Evolutionary conservation across 2,888 invertebrate genomes (phyloP), one percentile per base, ranked within the genome.

Genomic region (Spodoptera littoralis): DNA sequence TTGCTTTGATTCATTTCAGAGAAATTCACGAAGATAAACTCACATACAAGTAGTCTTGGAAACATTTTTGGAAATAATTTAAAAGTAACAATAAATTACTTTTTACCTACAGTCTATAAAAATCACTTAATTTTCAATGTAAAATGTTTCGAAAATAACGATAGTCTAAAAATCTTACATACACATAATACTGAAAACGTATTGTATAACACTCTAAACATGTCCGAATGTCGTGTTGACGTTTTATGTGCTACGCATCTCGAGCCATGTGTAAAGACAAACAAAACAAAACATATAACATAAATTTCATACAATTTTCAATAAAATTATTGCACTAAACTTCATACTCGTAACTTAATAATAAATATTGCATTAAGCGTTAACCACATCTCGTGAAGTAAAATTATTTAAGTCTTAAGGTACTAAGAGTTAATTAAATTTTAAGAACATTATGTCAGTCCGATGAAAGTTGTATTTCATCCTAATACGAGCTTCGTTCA

Each of bases 311-410:
- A 91, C 90, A 90, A 89, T 90, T 92, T 91, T 91, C 88, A 92
- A 92, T 93, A 92, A 92, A 91, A 91, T 92, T 93, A 94, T 94
- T 94, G 94, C 94, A 94, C 94, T 93, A 91, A 90, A 92, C 88
- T 88, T 92, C 84, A 89, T 88, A 90, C 82, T 82, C 81, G 91
- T 91, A 93, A 93, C 92, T 94, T 92, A 94, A 90, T 89, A 93
- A 94, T 94, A 93, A 93, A 94, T 93, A 94, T 93, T 93, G 91
- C 91, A 87, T 92, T 75, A 92, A 92, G 92, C 93, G 90, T 92
- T 90, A 90, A 90, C 90, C 89, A 92, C 89, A 84, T 89, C 86
- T 86, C 81, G 85, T 90, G 85, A 89, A 89, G 84, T 90, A 89
- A 91, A 88, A 89, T 89, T 88, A 88, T 84, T 87, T 80, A 92